Base-by-base conservation (phyloP, 2,113 vertebrate genomes). In the Montifringilla adamsi region DNA sequence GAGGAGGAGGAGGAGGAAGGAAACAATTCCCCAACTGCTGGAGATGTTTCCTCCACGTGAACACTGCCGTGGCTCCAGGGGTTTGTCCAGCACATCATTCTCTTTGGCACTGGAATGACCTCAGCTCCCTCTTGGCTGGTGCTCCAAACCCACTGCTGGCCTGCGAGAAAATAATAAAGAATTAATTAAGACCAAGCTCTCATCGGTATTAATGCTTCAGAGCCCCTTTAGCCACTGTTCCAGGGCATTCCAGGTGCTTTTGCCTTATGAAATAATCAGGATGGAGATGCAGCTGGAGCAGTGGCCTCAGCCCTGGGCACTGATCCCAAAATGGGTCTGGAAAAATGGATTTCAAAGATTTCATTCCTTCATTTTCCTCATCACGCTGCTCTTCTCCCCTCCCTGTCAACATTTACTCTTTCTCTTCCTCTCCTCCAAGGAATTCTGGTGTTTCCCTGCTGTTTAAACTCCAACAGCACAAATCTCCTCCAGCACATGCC, bases 221-320 rank as follows among this genome's bases (percentile, higher is more conserved):
- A 95, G 89, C 70, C 74, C 81, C 67, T 91, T 62, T 3, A 76
- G 43, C 62, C 30, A 13, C 80, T 1, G 0, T 41, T 37, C 35
- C 31, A 8, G n/a, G 89, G 75, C 74, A 31, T 85, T 89, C 56
- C 60, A 43, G 64, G 39, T 46, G 52, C 18, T 78, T 84, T 10
- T 35, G 9, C 81, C 53, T 96, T 66, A 95, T 94, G 87, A 95
- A 95, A 96, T 88, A 93, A 94, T 96, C 69, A 96, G 64, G 58
- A 87, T 28, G 72, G 64, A 90, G 78, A 64, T 1, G 20, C 37
- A 47, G 43, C 22, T 33, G 9, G 33, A 73, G 53, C 59, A 20
- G 77, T 4, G 50, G 55, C 37, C 89, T 76, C 44, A n/a, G 49
- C 15, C 47, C 37, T 1, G 20, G 58, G 13, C 2, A 47, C 20